phyloP scores from a whole-genome alignment of 1,140 invertebrate species.

The Calliopsis andreniformis region DNA sequence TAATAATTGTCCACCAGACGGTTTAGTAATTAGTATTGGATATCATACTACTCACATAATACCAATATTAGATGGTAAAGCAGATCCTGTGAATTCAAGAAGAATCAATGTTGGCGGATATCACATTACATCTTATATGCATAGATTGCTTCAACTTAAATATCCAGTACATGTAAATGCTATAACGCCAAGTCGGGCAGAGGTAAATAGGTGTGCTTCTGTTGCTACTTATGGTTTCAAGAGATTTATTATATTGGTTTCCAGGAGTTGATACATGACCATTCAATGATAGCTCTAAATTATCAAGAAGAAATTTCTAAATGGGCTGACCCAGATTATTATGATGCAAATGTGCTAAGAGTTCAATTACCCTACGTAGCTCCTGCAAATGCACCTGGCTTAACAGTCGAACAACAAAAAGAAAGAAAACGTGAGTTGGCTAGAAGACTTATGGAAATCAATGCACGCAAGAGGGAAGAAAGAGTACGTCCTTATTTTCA shows the following conservation, averaged over 20 bases:
- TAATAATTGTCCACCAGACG: constrained; percentile 85
- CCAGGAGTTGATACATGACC: constrained; percentile 90
- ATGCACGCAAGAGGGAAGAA: constrained; percentile 92
- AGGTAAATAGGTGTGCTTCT: constrained; percentile 80
- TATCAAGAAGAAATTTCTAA: constrained; percentile 90
- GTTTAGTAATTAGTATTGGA: constrained; percentile 91
- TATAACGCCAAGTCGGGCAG: constrained; percentile 92
- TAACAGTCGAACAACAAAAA: constrained; percentile 90
- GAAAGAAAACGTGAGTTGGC: constrained; percentile 93
- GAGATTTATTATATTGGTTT: constrained; percentile 31
- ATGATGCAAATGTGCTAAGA: constrained; percentile 91
- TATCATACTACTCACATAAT: constrained; percentile 95
- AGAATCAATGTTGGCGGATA: constrained; percentile 94
- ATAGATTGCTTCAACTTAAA: constrained; percentile 95
- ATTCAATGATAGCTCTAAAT: constrained; percentile 89
- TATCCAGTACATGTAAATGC: constrained; percentile 95
- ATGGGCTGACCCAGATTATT: constrained; percentile 92
- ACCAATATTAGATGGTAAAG: constrained; percentile 88
- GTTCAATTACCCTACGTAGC: constrained; percentile 92
- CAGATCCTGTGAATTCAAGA: constrained; percentile 86
- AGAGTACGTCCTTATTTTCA: constrained; percentile 78
- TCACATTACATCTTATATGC: constrained; percentile 93
- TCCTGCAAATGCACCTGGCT: constrained; percentile 80
- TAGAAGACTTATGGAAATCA: constrained; percentile 90
- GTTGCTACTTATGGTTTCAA: not conserved